These are phyloP conservation scores for Eulithis testata DNA, from an alignment of 2,888 invertebrate genomes.

Conservation along the genomic window DNA sequence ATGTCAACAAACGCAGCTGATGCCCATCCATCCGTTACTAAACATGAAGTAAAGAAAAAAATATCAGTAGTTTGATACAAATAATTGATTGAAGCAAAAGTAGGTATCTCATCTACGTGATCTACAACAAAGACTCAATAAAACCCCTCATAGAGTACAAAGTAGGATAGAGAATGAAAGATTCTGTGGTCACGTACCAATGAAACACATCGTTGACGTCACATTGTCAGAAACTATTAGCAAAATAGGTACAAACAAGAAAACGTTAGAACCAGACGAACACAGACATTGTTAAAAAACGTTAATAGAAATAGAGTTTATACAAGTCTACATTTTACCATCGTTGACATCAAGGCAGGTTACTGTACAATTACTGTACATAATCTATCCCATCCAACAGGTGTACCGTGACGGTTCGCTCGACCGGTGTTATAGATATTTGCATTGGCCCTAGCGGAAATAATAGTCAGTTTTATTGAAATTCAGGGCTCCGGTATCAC, in stretches of 20 bases:
- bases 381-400: slow-evolving; percentile 4
- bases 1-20: slow-evolving; percentile 18
- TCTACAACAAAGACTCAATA: too few species aligned
- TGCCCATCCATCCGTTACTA: slow-evolving; percentile 11
- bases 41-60: neutral
- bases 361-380: slow-evolving; percentile 22
- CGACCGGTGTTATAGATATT: slow-evolving; percentile 55
- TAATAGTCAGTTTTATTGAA: slow-evolving; percentile 60
- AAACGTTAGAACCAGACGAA: too few species aligned
- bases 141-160: too few species aligned
- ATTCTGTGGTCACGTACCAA: too few species aligned
- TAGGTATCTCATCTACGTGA: too few species aligned
- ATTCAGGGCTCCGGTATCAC: slow-evolving; percentile 55
- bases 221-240: too few species aligned
- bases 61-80: too few species aligned
- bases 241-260: too few species aligned
- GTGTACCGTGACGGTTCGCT: slow-evolving; percentile 33
- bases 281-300: too few species aligned
- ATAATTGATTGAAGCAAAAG: too few species aligned
- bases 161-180: too few species aligned
- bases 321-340: slow-evolving; percentile 10
- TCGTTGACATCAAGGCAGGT: slow-evolving; percentile 16
- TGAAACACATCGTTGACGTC: too few species aligned
- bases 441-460: slow-evolving; percentile 65
- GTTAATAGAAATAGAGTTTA: neutral